Base-by-base conservation (phyloP, 2,888 invertebrate genomes). In the Vanessa cardui region DNA sequence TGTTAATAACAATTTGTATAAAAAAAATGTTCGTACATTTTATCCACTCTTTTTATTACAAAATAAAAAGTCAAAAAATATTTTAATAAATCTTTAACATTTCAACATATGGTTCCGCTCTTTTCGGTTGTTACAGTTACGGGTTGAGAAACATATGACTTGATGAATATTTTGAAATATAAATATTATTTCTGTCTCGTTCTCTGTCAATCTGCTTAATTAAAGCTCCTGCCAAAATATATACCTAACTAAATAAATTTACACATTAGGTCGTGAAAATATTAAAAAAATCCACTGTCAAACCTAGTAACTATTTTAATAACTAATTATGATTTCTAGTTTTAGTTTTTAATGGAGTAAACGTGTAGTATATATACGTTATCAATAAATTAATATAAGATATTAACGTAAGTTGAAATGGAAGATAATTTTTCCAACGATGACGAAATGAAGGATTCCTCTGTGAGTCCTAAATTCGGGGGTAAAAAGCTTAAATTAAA, bases 401-500 rank as follows among this genome's bases (percentile, higher is more conserved):
- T 60, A 33, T 61, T 52, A 54, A 72, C 72, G 69, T 74, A 74
- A 64, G 75, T 78, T 78, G 81, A 79, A 79, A 92, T 92, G 92
- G 92, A 91, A 80, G 90, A 89, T 81, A 88, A 86, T 81, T 81
- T 86, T 73, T 83, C 86, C 62, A 87, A 80, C 77, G 90, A 92
- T 84, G 90, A 89, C 83, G 91, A 91, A 81, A 81, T 83, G 77
- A 82, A 84, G 72, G 83, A 87, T 77, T 83, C 83, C 46, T 80
- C 86, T 74, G 67, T 78, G 46, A 86, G 82, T 69, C 83, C 86
- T 46, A 83, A 85, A 80, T 79, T 81, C 70, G 82, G 86, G 79
- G 86, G 86, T 72, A 92, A 92, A 78, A 92, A 91, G 77, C 71
- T 88, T 33, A 92, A 92, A 84, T 77, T 92, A 64, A 92, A 92